Evolutionary conservation across 2,113 vertebrate species (phyloP).

Genomic region (Bombycilla garrulus): DNA sequence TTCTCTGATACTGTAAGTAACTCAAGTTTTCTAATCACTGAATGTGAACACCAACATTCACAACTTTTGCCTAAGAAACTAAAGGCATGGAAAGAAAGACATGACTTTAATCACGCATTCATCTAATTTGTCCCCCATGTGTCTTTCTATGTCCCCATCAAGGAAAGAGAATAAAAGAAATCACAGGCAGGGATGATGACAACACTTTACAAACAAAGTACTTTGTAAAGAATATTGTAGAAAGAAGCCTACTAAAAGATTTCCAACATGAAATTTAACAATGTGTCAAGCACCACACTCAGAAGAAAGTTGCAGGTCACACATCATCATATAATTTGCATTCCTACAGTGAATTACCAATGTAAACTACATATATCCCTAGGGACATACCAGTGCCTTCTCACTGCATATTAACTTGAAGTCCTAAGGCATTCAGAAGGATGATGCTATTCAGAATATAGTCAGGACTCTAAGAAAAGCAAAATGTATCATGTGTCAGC

Average conservation of each 20-base stretch:
- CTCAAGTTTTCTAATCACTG: background rate
- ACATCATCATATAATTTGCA: slow-evolving; percentile 13
- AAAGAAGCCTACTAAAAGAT: slow-evolving; percentile 25
- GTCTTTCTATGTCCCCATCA: background rate
- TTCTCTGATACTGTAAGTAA: background rate
- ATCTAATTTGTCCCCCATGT: background rate
- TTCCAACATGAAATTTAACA: slow-evolving; percentile 8
- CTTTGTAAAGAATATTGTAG: background rate
- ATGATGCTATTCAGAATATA: slow-evolving; percentile 53
- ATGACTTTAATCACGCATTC: background rate
- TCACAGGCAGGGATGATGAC: background rate
- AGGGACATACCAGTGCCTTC: slow-evolving; percentile 41
- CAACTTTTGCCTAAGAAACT: background rate
- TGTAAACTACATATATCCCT: slow-evolving; percentile 56
- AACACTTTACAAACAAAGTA: background rate
- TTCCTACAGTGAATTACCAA: slow-evolving; percentile 52
- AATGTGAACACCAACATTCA: background rate
- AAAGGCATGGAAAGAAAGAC: background rate
- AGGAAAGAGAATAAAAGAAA: background rate
- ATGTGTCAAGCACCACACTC: slow-evolving; percentile 37
- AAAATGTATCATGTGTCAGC: slow-evolving; percentile 19
- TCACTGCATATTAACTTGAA: slow-evolving; percentile 61
- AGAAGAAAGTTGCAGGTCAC: background rate
- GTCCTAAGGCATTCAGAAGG: slow-evolving; percentile 55
- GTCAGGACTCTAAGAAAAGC: slow-evolving; percentile 59